Conservation (phyloP, 2,797 vertebrate genomes). For the Sciaenops ocellatus region DNA sequence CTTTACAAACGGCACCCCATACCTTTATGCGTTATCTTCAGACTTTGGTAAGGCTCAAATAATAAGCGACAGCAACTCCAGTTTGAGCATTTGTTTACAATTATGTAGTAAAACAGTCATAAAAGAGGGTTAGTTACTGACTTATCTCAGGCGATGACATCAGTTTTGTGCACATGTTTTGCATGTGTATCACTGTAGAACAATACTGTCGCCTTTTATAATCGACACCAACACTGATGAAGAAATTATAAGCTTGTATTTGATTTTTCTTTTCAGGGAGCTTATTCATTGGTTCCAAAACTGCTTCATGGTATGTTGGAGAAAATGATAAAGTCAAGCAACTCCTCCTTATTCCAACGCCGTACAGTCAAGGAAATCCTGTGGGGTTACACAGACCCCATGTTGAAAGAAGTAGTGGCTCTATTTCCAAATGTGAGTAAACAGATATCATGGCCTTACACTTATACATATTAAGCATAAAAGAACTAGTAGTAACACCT, state of each 20-base stretch:
- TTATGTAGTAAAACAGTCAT: slow-evolving; percentile 28
- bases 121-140: slow-evolving; percentile 28
- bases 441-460: neutral
- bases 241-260: neutral
- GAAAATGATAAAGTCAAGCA: slow-evolving; percentile 70
- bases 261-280: slow-evolving; percentile 80
- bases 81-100: neutral
- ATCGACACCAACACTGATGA: neutral
- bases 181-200: neutral
- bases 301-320: slow-evolving; percentile 67
- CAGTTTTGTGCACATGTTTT: slow-evolving; percentile 13
- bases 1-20: too few species aligned
- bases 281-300: slow-evolving; percentile 74
- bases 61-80: neutral
- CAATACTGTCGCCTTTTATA: neutral
- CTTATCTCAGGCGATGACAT: slow-evolving; percentile 35
- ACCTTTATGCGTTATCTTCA: neutral
- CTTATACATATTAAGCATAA: neutral
- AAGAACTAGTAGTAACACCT: too few species aligned
- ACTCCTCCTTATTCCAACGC: slow-evolving; percentile 88
- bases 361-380: slow-evolving; percentile 91
- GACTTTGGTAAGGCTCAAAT: slow-evolving; percentile 27
- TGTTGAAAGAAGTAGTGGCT: slow-evolving; percentile 77
- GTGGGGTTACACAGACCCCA: slow-evolving; percentile 93
- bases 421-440: slow-evolving; percentile 90